phyloP scores from a whole-genome alignment of 2,888 invertebrate species.

The Cantharis lateralis region DNA sequence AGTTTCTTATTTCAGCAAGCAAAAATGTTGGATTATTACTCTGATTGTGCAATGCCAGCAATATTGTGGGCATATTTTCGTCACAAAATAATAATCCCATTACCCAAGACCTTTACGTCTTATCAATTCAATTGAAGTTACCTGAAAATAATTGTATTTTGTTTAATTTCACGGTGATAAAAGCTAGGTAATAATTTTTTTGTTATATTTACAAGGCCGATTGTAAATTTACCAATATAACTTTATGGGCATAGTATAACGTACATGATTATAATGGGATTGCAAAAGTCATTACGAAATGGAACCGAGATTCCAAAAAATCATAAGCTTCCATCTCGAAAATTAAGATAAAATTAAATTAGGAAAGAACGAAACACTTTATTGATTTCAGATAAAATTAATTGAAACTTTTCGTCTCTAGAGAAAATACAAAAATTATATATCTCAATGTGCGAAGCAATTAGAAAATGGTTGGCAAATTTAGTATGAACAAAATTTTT shows the following conservation, averaged over 20 bases:
- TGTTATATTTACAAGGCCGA: conserved; percentile 8
- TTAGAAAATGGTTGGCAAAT: no score
- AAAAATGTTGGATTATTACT: not conserved
- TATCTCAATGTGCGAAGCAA: no score
- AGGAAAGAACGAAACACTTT: not conserved
- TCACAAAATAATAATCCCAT: conserved; percentile 11
- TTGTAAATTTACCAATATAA: no score
- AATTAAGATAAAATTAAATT: not conserved
- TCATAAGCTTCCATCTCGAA: not conserved
- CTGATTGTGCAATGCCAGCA: not conserved
- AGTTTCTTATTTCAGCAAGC: not conserved
- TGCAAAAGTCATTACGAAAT: not conserved
- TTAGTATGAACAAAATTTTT: no score
- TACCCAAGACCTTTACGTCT: conserved; percentile 16
- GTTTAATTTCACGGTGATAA: conserved; percentile 17
- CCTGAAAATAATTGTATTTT: conserved; percentile 16
- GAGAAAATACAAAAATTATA: no score
- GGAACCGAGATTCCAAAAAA: not conserved
- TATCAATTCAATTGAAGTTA: conserved; percentile 19
- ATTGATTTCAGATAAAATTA: not conserved
- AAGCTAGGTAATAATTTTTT: conserved; percentile 5
- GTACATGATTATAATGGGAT: not conserved
- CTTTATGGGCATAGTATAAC: no score
- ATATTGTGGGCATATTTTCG: conserved; percentile 1
- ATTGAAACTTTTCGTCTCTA: no score